phyloP scores from a whole-genome alignment of 2,797 vertebrate genomes.

The Malacoctenus gilli region DNA sequence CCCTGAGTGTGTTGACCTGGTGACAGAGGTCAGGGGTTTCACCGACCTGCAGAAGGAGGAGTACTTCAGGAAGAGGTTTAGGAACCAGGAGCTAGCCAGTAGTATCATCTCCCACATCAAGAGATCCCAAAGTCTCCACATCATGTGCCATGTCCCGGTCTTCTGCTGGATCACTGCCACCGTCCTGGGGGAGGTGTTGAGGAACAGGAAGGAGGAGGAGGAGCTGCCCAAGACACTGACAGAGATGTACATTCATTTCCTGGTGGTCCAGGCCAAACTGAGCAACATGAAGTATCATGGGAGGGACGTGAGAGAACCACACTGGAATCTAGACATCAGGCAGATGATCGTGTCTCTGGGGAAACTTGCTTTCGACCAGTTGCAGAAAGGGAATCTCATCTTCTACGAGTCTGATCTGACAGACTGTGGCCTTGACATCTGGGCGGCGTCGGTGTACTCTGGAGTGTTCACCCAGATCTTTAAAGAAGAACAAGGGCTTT shows the following conservation, averaged over 20 bases:
- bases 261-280: conserved; percentile 19
- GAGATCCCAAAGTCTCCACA: no score
- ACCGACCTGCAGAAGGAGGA: no score
- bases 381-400: conserved; percentile 13
- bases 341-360: conserved; percentile 21
- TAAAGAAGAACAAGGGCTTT: conserved; percentile 3
- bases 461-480: conserved; percentile 27
- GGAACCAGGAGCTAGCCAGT: no score
- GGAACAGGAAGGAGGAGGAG: background rate
- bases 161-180: conserved; percentile 43
- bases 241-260: conserved; percentile 24
- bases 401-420: background rate
- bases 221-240: conserved; percentile 21
- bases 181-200: conserved; percentile 1
- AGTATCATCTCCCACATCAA: no score
- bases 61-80: no score
- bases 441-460: conserved; percentile 9
- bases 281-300: background rate
- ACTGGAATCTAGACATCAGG: conserved; percentile 1
- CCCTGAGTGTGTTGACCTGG: no score
- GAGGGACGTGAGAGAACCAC: background rate
- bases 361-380: conserved; percentile 27
- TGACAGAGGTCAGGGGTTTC: no score
- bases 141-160: no score
- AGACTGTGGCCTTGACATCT: conserved; percentile 7